These are phyloP conservation scores for Felis catus DNA, from an alignment of 2,113 vertebrate genomes.

Conservation along the genomic window DNA sequence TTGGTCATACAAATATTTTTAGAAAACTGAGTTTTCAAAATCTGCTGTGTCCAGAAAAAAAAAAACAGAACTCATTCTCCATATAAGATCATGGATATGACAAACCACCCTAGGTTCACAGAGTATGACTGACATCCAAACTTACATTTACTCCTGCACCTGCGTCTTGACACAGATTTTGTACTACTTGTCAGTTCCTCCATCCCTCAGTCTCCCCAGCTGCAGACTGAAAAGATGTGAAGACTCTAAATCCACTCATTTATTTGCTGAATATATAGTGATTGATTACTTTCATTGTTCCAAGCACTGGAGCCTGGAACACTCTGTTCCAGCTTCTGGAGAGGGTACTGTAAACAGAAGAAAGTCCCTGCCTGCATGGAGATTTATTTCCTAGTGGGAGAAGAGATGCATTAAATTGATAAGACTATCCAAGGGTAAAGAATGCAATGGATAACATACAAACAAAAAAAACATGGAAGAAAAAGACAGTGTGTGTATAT, in stretches of 20 bases:
- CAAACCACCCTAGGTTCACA: background rate
- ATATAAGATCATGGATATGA: background rate
- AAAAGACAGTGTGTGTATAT: background rate
- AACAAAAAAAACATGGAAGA: no score
- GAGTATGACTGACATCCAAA: background rate
- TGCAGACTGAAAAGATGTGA: background rate
- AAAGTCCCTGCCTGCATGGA: background rate
- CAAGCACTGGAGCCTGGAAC: background rate
- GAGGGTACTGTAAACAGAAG: background rate
- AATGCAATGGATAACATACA: background rate
- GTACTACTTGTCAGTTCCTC: background rate
- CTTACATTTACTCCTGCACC: background rate
- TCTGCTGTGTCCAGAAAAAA: background rate
- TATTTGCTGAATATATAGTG: background rate
- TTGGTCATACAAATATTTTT: background rate
- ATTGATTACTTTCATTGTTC: background rate
- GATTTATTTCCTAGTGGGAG: background rate
- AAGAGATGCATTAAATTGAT: background rate
- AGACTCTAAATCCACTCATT: background rate
- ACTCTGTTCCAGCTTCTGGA: background rate
- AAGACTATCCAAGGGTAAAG: background rate
- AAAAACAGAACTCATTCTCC: background rate
- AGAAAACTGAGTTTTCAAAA: constrained; percentile 23
- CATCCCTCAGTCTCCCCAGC: background rate
- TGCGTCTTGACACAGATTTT: background rate